Evolutionary conservation across 2,888 invertebrate genomes (phyloP).

Genomic region (Meloe dianella): DNA sequence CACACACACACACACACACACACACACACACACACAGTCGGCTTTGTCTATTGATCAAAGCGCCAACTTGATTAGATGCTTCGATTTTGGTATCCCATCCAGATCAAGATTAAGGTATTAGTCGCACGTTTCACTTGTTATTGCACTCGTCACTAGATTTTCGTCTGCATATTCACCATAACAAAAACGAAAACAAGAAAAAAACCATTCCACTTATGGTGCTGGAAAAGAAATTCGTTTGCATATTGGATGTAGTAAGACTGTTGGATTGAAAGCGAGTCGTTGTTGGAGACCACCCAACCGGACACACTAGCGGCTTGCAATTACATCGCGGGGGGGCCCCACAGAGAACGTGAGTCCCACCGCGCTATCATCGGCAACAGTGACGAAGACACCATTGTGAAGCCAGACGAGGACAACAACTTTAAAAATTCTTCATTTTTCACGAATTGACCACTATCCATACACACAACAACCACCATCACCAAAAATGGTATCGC

Average conservation of each 20-base stretch:
- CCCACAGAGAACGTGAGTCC: slow-evolving; percentile 15
- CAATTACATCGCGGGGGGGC: slow-evolving; percentile 48
- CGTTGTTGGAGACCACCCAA: slow-evolving; percentile 47
- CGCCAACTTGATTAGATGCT: neutral
- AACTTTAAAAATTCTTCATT: too few species aligned
- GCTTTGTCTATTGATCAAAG: slow-evolving; percentile 1
- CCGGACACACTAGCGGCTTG: slow-evolving; percentile 49
- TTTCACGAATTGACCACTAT: too few species aligned
- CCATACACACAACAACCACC: neutral
- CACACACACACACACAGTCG: too few species aligned
- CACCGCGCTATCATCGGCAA: slow-evolving; percentile 9
- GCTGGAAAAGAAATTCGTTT: neutral
- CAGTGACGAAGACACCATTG: slow-evolving; percentile 17
- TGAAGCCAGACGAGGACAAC: too few species aligned
- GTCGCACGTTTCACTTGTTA: slow-evolving; percentile 3
- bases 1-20: too few species aligned
- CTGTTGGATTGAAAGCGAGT: neutral
- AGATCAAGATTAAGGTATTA: neutral
- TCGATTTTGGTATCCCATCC: neutral
- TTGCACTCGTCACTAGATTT: slow-evolving; percentile 9
- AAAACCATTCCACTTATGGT: neutral
- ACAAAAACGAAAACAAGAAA: too few species aligned
- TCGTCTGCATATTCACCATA: neutral
- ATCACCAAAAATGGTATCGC: too few species aligned
- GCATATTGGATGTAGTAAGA: neutral